Base-by-base conservation (phyloP, 2,888 invertebrate species). In the Stenotaenia linearis region DNA sequence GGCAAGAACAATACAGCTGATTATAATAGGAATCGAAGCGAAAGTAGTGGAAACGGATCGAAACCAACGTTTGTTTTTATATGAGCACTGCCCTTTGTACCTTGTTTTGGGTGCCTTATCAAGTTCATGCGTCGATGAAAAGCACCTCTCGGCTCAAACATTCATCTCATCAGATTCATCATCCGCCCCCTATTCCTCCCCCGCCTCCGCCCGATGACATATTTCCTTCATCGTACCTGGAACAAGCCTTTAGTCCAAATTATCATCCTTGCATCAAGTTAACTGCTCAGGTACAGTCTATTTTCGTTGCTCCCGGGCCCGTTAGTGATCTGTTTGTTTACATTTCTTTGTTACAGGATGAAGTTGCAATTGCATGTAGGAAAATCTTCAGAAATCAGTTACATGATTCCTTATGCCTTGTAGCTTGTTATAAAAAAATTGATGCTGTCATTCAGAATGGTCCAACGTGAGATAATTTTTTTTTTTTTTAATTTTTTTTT, bases 371-470 rank as follows among this genome's bases (percentile, higher is more conserved):
- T 12, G 78, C 78, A 21, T 78, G 78, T 35, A 28, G 32, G 21
- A 30, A 35, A 18, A 21, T 78, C 4, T 35, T 78, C 12, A 23
- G 40, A 61, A 23, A 61, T 32, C 23, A 35, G 15, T 32, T 35
- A 9, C 28, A 78, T 28, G 28, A 50, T 18, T 30, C 25, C 21
- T 23, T 61, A 12, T 50, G 45, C 32, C 21, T 78, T 78, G 30
- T 79, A 25, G 37, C 45, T 9, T 76, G 18, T 50, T 79, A 76
- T 76, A 45, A 75, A 15, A 28, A 56, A 21, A 75, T 76, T 21
- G 28, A 45, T 23, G 81, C 82, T 15, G 79, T 83, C 75, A 69
- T 83, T 3, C 83, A 83, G 79, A 79, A 81, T 77, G 83, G 83
- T 10, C 83, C 83, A n/a, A 79, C 82, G 83, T 83, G 81, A 82